A percentile compares a stretch with the other conserved stretches of the same genome.
phyloP scores from a whole-genome alignment of 2,888 invertebrate species.

The Endomychus coccineus region DNA sequence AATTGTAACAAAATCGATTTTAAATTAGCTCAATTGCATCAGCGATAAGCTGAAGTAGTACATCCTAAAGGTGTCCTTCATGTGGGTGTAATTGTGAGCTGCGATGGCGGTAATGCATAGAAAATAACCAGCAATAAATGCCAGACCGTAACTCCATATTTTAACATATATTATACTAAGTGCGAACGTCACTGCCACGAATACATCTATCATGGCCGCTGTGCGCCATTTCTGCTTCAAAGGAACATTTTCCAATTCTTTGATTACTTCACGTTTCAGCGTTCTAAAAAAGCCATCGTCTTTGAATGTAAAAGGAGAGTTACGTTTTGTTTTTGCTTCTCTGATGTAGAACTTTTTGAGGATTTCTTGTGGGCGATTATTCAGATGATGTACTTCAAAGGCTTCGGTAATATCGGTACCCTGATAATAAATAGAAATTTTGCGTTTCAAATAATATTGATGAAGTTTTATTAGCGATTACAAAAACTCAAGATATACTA shows the following conservation, averaged over 20 bases:
- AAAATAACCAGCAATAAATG: conserved; percentile 49
- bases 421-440: conserved; percentile 36
- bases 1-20: neutral
- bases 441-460: too few relatives aligned
- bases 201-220: conserved; percentile 39
- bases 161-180: conserved; percentile 39
- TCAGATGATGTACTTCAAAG: conserved; percentile 67
- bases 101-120: conserved; percentile 54
- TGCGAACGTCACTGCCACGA: conserved; percentile 37
- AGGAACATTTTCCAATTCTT: conserved; percentile 47
- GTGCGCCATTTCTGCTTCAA: conserved; percentile 34
- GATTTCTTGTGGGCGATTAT: conserved; percentile 46
- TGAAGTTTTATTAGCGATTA: too few relatives aligned
- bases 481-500: too few relatives aligned
- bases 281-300: conserved; percentile 68
- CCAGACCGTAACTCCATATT: conserved; percentile 41
- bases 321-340: conserved; percentile 55
- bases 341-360: conserved; percentile 59
- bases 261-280: conserved; percentile 53
- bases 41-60: conserved; percentile 64
- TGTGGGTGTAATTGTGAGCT: conserved; percentile 73
- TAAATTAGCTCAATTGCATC: conserved; percentile 54
- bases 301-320: conserved; percentile 65
- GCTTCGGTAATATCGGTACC: conserved; percentile 77
- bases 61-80: conserved; percentile 69